Evolutionary conservation across 2,113 vertebrate species (phyloP).

Genomic region (Chaetura pelagica): DNA sequence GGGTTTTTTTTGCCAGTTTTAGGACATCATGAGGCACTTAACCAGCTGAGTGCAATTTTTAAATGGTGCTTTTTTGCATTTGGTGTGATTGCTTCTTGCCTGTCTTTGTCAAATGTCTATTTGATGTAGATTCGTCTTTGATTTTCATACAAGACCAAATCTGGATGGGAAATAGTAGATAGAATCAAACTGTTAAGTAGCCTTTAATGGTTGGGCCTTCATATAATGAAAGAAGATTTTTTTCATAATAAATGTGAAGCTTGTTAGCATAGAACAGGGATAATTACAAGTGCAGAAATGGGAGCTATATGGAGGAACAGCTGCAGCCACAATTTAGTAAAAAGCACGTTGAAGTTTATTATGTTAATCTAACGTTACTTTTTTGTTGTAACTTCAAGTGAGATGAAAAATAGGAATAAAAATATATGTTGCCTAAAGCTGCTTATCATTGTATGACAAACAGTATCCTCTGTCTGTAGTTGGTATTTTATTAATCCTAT

Average conservation of each 20-base stretch:
- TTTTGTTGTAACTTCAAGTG: background rate
- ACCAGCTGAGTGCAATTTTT: slow-evolving; percentile 44
- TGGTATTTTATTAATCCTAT: background rate
- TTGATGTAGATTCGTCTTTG: background rate
- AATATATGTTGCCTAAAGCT: background rate
- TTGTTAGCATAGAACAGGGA: background rate
- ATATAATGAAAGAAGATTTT: slow-evolving; percentile 21
- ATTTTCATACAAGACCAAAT: slow-evolving; percentile 1
- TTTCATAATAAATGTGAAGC: slow-evolving; percentile 25
- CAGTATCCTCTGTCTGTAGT: background rate
- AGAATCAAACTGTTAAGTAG: slow-evolving; percentile 41
- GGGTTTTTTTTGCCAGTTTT: background rate
- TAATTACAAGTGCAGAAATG: slow-evolving; percentile 42
- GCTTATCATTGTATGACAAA: background rate
- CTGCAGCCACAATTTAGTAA: slow-evolving; percentile 40
- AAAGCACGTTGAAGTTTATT: slow-evolving; percentile 20
- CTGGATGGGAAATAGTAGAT: background rate
- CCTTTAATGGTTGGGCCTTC: slow-evolving; percentile 46
- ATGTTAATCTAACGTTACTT: background rate
- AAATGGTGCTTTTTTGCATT: background rate
- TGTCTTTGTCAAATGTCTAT: slow-evolving; percentile 19
- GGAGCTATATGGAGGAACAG: slow-evolving; percentile 44
- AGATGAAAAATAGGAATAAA: background rate
- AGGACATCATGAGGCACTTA: background rate
- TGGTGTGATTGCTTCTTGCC: slow-evolving; percentile 26